These are phyloP conservation scores for Gulo gulo DNA, from an alignment of 2,113 vertebrate genomes.

Conservation along the genomic window DNA sequence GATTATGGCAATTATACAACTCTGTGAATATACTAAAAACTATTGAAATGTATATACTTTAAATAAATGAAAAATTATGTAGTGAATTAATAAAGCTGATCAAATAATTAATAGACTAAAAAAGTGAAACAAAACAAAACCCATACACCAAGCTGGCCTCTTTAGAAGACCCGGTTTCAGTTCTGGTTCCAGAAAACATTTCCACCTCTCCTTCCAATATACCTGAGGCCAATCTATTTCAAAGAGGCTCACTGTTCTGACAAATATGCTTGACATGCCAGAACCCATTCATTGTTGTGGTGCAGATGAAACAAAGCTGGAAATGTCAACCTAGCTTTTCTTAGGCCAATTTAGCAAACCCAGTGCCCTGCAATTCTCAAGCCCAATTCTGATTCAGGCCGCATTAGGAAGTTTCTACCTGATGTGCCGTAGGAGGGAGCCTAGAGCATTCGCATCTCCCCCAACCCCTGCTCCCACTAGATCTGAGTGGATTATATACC, in stretches of 20 bases:
- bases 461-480: not conserved
- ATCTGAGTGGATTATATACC: not conserved
- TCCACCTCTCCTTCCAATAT: not conserved
- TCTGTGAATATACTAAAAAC: slow-evolving; percentile 7
- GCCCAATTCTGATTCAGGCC: not conserved
- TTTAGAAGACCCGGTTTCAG: not conserved
- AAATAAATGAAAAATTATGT: slow-evolving; percentile 18
- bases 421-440: not conserved
- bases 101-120: slow-evolving; percentile 29
- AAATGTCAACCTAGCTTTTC: not conserved
- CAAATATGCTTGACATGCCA: not conserved
- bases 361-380: not conserved
- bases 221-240: not conserved
- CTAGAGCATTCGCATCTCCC: not conserved
- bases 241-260: slow-evolving; percentile 1
- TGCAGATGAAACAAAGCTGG: slow-evolving; percentile 1
- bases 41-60: not conserved
- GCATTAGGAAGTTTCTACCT: not conserved
- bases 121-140: slow-evolving; percentile 1
- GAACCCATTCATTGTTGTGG: not conserved
- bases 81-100: slow-evolving; percentile 4
- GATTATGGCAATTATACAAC: not conserved
- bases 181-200: slow-evolving; percentile 4
- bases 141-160: not conserved
- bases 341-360: not conserved